Conservation (phyloP, 2,797 vertebrate genomes). For the Sebastes itinus region DNA sequence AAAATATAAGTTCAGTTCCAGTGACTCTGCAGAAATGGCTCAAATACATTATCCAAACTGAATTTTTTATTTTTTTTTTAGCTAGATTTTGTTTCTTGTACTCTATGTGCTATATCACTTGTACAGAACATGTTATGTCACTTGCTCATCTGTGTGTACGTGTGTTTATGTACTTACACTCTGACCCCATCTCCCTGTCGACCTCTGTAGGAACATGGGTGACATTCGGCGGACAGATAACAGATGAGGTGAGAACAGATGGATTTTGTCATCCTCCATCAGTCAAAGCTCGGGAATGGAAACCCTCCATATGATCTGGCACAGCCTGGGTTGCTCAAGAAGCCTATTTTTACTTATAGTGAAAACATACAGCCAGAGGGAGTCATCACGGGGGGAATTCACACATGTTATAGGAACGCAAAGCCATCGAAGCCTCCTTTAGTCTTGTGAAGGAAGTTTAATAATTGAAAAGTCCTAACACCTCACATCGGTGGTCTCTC, state of each 20-base stretch:
- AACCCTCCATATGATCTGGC: slow-evolving; percentile 43
- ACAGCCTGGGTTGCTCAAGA: slow-evolving; percentile 20
- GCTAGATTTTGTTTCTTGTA: background rate
- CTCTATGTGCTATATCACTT: background rate
- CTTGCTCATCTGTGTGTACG: background rate
- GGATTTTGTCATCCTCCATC: slow-evolving; percentile 56
- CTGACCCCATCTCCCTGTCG: slow-evolving; percentile 32
- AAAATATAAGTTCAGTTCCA: background rate
- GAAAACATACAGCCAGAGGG: slow-evolving; percentile 7
- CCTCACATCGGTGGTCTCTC: slow-evolving; percentile 33
- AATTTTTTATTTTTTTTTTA: background rate
- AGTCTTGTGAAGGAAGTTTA: slow-evolving; percentile 25
- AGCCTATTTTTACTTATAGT: slow-evolving; percentile 48
- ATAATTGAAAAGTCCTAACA: slow-evolving; percentile 49
- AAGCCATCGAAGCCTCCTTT: background rate
- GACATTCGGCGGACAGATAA: slow-evolving; percentile 98
- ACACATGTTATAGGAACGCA: background rate
- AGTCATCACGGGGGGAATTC: slow-evolving; percentile 16
- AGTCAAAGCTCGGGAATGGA: slow-evolving; percentile 52
- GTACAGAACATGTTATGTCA: background rate
- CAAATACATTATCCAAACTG: background rate
- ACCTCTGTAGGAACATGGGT: slow-evolving; percentile 92
- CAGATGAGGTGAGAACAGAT: slow-evolving; percentile 92
- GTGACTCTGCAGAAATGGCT: slow-evolving; percentile 1
- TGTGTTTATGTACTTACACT: slow-evolving; percentile 29